Base-by-base conservation (phyloP, 2,888 invertebrate genomes). In the Hirtodrosophila histrioides region DNA sequence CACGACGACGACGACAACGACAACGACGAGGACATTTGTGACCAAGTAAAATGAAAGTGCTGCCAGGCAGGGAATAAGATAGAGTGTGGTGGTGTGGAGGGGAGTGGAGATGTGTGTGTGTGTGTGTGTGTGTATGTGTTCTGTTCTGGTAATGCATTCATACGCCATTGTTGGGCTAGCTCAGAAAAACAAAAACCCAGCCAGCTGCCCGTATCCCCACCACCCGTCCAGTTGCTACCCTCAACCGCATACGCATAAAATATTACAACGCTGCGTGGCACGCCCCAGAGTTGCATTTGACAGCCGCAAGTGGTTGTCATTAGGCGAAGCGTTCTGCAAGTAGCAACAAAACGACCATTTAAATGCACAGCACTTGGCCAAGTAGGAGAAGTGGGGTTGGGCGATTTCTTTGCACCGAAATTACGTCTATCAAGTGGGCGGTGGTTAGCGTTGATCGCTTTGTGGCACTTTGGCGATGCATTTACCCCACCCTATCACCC, bases 281-380 rank as follows among this genome's bases (percentile, higher is more conserved):
- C 68, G 70, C 69, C 69, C 69, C 81, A 78, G 69, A 62, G 74
- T 76, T 83, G 87, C 86, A 83, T 85, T 82, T 83, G 88, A 87
- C 83, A 87, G 88, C 83, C 88, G 83, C 86, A 87, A 79, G 88
- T 86, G 88, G 86, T 86, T 84, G 86, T 87, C 86, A 83, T 83
- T 83, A 83, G 73, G 86, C 61, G 64, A 77, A 64, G 57, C 58
- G 44, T 63, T 44, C 62, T 61, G 51, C 57, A 62, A 67, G 62
- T 69, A 75, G 69, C 73, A 71, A 71, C 76, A 87, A 69, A 85
- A 78, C 78, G 84, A 75, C 69, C 80, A 84, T 84, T 84, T 84
- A 84, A 88, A 84, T 88, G 83, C 80, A 79, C 80, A 80, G 69
- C 63, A 58, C 58, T 63, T 71, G 72, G 60, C 55, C 58, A 75